Conservation (phyloP, 2,888 invertebrate genomes). For the Tenthredo amoena region DNA sequence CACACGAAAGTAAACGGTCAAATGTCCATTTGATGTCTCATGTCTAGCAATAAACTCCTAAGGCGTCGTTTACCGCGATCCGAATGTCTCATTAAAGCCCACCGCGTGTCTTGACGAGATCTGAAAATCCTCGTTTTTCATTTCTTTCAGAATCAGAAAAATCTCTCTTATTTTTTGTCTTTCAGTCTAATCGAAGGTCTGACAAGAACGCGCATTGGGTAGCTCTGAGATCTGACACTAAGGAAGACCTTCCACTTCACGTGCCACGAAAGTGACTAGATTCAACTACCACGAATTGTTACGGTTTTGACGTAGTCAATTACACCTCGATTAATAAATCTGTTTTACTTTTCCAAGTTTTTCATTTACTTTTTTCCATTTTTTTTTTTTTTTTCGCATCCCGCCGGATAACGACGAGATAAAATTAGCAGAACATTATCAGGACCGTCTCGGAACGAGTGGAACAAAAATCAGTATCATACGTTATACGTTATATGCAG, state of each 20-base stretch:
- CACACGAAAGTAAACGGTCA: background rate
- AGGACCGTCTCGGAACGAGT: background rate
- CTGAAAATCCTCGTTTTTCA: background rate
- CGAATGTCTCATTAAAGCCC: background rate
- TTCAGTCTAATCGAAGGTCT: slow-evolving; percentile 6
- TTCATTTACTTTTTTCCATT: no score
- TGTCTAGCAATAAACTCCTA: background rate
- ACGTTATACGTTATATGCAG: background rate
- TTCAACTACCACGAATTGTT: background rate
- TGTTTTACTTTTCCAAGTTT: background rate
- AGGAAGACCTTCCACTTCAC: slow-evolving; percentile 14
- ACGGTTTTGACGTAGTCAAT: background rate
- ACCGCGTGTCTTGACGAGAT: background rate
- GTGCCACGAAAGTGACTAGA: background rate
- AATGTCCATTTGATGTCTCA: background rate
- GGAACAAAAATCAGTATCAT: background rate
- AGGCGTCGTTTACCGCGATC: background rate
- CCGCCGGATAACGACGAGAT: no score
- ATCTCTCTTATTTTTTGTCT: no score
- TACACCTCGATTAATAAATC: background rate
- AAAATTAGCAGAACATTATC: background rate
- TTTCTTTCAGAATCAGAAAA: background rate
- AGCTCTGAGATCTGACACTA: background rate
- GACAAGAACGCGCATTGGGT: background rate
- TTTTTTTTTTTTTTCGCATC: no score